Evolutionary conservation across 2,113 vertebrate genomes (phyloP), one percentile per base, ranked within the genome.

Genomic region (Microcebus murinus): DNA sequence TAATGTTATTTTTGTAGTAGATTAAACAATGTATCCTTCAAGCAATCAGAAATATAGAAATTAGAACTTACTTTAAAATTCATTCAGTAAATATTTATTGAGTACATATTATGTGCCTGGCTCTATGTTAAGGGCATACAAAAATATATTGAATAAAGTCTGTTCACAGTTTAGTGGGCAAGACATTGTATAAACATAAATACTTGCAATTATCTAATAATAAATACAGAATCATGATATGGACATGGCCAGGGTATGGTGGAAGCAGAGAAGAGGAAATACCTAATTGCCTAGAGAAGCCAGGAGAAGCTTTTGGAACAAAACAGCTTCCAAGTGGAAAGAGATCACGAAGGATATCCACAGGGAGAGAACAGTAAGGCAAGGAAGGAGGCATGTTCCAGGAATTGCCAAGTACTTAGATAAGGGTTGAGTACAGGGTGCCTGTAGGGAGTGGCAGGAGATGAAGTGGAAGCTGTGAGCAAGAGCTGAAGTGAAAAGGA

Each of bases 21-120:
- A 57, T 79, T 91, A 87, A 68, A 65, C 20, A 85, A 45, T 67
- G 25, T 76, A 25, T 65, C 45, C 59, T 67, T 92, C 31, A 57
- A 85, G 6, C 17, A 80, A 81, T 81, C 71, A 80, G 52, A 85
- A 85, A 96, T 67, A 36, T 73, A 80, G 63, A 85, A 89, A 83
- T 59, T 21, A 84, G 92, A 85, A 36, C 50, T 59, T 77, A 23
- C 25, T 83, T 88, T 34, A 85, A 81, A 63, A 11, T n/a, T 21
- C 80, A 89, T 67, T 73, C 15, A 71, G 93, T 80, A 29, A 79
- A 17, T 27, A 59, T 65, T 80, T 59, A 25, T 50, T 89, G 80
- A 80, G 63, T 65, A 65, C 21, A 9, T 55, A 29, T 17, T 31
- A 31, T 4, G 25, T 68, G 6, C 4, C 45, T 48, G 52, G 36